These are phyloP conservation scores for Sinohyriopsis cumingii DNA, from an alignment of 2,888 invertebrate genomes.

Conservation along the genomic window DNA sequence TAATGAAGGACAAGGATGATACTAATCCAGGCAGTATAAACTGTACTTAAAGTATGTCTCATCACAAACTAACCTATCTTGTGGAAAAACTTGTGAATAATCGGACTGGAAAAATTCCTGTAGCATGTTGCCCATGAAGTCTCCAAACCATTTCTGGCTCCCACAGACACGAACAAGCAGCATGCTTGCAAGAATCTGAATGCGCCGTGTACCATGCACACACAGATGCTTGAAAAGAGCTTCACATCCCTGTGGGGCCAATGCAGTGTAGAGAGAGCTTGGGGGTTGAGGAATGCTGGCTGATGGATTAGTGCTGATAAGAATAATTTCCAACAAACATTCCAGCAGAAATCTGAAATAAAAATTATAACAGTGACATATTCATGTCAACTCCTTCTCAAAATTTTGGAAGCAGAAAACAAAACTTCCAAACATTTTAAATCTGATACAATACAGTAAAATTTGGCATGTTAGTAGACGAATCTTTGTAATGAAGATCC, in stretches of 20 bases:
- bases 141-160: conserved; percentile 89
- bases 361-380: neutral
- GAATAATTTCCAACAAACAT: conserved; percentile 85
- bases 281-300: conserved; percentile 72
- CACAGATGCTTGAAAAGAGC: conserved; percentile 82
- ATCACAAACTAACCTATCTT: conserved; percentile 81
- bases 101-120: conserved; percentile 85
- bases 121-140: conserved; percentile 88
- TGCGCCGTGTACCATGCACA: conserved; percentile 83
- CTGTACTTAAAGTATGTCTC: no score
- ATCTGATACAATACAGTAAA: no score
- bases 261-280: conserved; percentile 55
- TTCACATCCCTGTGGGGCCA: conserved; percentile 71
- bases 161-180: conserved; percentile 85
- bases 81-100: conserved; percentile 85
- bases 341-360: conserved; percentile 81
- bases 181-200: conserved; percentile 77
- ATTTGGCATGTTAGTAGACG: no score
- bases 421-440: no score
- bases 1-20: no score
- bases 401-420: neutral
- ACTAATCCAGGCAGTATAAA: no score
- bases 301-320: conserved; percentile 71
- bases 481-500: no score
- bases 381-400: neutral